phyloP scores from a whole-genome alignment of 2,113 vertebrate genomes.

The Gracilinanus agilis region DNA sequence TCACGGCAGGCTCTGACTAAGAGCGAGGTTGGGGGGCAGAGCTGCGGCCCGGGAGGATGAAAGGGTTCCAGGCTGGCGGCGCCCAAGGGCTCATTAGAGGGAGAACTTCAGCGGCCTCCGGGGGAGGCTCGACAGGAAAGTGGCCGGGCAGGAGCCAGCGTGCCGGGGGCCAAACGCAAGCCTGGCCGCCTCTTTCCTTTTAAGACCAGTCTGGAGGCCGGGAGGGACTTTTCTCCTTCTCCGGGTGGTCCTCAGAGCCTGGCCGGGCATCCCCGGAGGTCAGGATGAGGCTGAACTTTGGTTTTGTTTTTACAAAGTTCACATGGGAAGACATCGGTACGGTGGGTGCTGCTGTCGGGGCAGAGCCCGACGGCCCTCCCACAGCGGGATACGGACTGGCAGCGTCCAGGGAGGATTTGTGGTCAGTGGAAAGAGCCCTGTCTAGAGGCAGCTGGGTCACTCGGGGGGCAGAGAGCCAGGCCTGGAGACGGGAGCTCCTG shows the following conservation, averaged over 20 bases:
- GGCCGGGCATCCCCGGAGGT: neutral
- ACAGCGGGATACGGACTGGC: neutral
- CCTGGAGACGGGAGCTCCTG: too few species aligned
- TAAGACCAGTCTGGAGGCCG: conserved; percentile 25
- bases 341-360: neutral
- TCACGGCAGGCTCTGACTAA: conserved; percentile 18
- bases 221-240: conserved; percentile 51
- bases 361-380: neutral
- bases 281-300: neutral
- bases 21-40: conserved; percentile 60
- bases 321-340: neutral
- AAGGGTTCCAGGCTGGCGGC: conserved; percentile 55
- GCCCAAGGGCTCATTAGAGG: conserved; percentile 53
- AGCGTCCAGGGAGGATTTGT: neutral
- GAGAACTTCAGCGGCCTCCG: conserved; percentile 44
- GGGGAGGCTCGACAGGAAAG: conserved; percentile 34
- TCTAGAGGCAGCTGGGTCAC: too few species aligned
- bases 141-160: conserved; percentile 13
- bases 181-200: conserved; percentile 7
- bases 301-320: neutral
- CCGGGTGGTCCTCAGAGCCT: neutral
- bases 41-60: conserved; percentile 9
- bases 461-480: too few species aligned
- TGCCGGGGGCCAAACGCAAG: conserved; percentile 14
- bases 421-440: neutral